A percentile compares a stretch with the other conserved stretches of the same genome.
Evolutionary conservation across 2,797 vertebrate species (phyloP).

Genomic region (Hybognathus amarus): DNA sequence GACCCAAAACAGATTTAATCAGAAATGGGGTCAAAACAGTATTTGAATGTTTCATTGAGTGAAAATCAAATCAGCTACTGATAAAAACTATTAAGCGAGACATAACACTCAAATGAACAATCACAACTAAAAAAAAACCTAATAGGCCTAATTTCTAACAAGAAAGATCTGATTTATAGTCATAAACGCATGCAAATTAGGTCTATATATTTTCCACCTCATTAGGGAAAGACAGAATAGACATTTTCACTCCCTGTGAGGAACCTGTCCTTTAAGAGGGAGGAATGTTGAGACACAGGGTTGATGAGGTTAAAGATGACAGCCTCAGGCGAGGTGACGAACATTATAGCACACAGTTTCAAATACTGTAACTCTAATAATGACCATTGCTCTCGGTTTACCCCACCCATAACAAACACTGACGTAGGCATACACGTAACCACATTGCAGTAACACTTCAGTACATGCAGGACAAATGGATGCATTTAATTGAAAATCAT

Average conservation of each 20-base stretch:
- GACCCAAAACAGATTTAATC: constrained; percentile 31
- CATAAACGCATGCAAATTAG: background rate
- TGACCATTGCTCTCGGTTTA: constrained; percentile 24
- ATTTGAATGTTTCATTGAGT: background rate
- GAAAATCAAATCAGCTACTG: background rate
- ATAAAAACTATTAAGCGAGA: background rate
- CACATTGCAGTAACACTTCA: constrained; percentile 22
- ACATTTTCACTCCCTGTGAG: constrained; percentile 6
- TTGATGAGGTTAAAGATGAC: constrained; percentile 50
- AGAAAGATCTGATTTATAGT: background rate
- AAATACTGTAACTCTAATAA: constrained; percentile 35
- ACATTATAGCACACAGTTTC: constrained; percentile 19
- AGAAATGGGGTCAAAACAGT: constrained; percentile 12
- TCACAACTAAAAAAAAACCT: background rate
- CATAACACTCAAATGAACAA: background rate
- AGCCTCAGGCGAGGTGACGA: constrained; percentile 28
- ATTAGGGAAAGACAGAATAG: background rate
- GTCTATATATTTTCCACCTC: background rate
- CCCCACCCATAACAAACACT: constrained; percentile 47
- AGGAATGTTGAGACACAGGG: constrained; percentile 55
- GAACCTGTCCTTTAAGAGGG: constrained; percentile 17
- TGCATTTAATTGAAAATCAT: background rate
- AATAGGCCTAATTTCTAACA: no score
- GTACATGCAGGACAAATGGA: constrained; percentile 9
- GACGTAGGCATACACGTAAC: background rate